Base-by-base conservation (phyloP, 2,888 invertebrate genomes). In the Ypsolopha sequella region DNA sequence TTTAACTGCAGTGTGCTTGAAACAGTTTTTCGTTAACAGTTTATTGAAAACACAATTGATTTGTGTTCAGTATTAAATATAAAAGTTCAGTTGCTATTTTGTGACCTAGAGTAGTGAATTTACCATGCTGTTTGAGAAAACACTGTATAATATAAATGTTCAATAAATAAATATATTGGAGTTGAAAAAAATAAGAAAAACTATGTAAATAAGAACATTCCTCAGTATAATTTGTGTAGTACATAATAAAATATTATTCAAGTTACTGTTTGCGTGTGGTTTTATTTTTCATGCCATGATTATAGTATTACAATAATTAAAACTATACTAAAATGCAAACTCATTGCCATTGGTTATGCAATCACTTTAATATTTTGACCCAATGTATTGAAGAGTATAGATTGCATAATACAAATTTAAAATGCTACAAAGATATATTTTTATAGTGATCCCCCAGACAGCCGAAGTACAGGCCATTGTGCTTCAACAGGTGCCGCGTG, bases 121-220 rank as follows among this genome's bases (percentile, higher is more conserved):
- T 44, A 11, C 10, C 48, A 53, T 35, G 33, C 14, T 43, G 47
- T 47, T 47, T 47, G 36, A 24, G 24, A 36, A 47, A 43, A 47
- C n/a, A 58, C 57, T 68, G 69, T 72, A 66, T 62, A 56, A 57
- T 24, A 24, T 63, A 66, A 66, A 65, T 65, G 64, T 66, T 69
- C 66, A 65, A 66, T 38, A 61, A 66, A 65, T 62, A 60, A 62
- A 45, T 62, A 70, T 74, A 77, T 76, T 70, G 72, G 73, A 75
- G 36, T 50, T 50, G 7, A 33, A 13, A 36, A 48, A 39, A 43
- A 51, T n/a, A 70, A 73, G 24, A 68, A 74, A 77, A 68, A 73
- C 79, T 84, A 81, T 87, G 87, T 87, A 87, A 85, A 87, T 87
- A 86, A 82, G 79, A 82, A 87, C 87, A 87, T 87, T 87, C 87